Conservation (phyloP, 2,797 vertebrate species). For the Lerista edwardsae region DNA sequence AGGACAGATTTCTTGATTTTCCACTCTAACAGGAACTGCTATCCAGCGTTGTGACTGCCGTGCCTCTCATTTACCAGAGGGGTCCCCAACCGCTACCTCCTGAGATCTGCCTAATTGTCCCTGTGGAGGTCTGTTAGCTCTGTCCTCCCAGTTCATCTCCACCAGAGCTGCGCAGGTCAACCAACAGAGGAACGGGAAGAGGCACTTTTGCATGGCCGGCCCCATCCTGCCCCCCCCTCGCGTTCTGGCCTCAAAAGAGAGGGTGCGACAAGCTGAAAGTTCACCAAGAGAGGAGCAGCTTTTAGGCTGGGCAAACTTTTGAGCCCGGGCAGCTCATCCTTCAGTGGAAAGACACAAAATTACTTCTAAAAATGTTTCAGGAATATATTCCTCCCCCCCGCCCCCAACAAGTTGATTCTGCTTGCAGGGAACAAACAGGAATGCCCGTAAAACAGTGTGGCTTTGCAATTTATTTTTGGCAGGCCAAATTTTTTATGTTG, state of each 20-base stretch:
- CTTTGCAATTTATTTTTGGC: no score
- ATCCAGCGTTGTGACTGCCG: conserved; percentile 42
- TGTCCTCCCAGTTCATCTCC: conserved; percentile 35
- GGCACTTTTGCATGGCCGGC: not conserved
- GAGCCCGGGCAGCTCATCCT: not conserved
- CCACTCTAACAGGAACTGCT: conserved; percentile 54
- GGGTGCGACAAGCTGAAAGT: not conserved
- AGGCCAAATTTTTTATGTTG: no score
- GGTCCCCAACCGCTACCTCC: conserved; percentile 50
- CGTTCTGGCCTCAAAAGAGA: not conserved
- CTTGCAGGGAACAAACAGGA: not conserved
- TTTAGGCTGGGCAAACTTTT: not conserved
- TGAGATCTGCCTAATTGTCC: conserved; percentile 47
- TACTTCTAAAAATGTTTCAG: not conserved
- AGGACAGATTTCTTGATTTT: conserved; percentile 63
- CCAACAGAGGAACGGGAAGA: conserved; percentile 12
- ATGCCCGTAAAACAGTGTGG: not conserved
- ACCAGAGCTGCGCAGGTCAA: not conserved
- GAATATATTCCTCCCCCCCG: not conserved
- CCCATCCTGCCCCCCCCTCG: conserved; percentile 1
- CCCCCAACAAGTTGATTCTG: not conserved
- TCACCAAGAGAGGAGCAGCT: rapidly evolving
- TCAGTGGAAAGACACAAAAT: not conserved
- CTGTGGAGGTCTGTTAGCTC: conserved; percentile 55
- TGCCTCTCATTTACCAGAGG: conserved; percentile 61